Conservation (phyloP, 2,113 vertebrate genomes). For the Eleginops maclovinus region DNA sequence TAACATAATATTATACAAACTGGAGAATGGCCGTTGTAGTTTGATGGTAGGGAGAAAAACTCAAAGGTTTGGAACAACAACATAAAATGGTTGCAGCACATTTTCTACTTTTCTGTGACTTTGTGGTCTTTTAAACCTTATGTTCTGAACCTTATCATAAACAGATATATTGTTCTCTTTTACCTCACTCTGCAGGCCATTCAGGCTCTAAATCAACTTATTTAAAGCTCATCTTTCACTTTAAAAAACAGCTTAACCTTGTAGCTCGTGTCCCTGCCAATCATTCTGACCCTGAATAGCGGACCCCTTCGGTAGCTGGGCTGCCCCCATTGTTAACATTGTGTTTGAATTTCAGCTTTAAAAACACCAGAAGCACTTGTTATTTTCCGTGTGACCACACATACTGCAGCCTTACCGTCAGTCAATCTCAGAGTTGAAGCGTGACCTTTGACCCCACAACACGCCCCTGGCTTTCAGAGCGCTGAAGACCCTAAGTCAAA, state of each 20-base stretch:
- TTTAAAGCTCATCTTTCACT: constrained; percentile 34
- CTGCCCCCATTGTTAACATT: constrained; percentile 37
- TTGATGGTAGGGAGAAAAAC: too few relatives aligned
- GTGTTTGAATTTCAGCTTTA: constrained; percentile 56
- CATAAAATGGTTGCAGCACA: not conserved
- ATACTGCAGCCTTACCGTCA: not conserved
- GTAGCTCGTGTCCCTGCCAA: constrained; percentile 42
- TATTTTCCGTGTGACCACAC: constrained; percentile 27
- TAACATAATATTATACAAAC: too few relatives aligned
- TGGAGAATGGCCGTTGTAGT: too few relatives aligned
- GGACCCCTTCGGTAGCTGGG: not conserved
- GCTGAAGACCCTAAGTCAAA: not conserved
- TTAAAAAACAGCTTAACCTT: constrained; percentile 38
- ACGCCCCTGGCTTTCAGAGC: constrained; percentile 21
- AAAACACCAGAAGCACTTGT: constrained; percentile 42
- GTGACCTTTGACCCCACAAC: constrained; percentile 50
- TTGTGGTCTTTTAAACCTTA: not conserved
- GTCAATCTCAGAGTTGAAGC: constrained; percentile 15
- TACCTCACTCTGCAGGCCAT: not conserved
- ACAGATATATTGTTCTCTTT: not conserved
- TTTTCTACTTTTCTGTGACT: not conserved
- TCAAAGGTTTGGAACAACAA: too few relatives aligned
- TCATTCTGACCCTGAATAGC: constrained; percentile 35
- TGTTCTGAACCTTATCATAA: not conserved
- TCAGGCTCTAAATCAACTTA: constrained; percentile 1